These are phyloP conservation scores for Gryon sp. DNA, from an alignment of 1,140 invertebrate genomes.

Conservation along the genomic window DNA sequence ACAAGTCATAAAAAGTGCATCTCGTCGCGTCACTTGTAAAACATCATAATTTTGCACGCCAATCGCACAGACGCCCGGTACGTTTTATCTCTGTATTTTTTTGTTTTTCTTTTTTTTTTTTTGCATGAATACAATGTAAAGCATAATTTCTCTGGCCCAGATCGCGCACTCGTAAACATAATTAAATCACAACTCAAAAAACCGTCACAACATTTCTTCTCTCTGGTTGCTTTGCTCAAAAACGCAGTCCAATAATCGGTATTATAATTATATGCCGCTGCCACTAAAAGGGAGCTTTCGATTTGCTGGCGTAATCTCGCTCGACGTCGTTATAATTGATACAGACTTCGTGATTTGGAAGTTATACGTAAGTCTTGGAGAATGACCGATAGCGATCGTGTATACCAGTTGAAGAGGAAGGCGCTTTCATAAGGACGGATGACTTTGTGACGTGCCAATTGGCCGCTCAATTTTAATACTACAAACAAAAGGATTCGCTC, in stretches of 20 bases:
- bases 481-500: slow-evolving; percentile 16
- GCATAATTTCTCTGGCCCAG: slow-evolving; percentile 40
- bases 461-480: slow-evolving; percentile 33
- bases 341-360: slow-evolving; percentile 31
- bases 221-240: too few species aligned
- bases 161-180: slow-evolving; percentile 11
- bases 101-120: too few species aligned
- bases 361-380: slow-evolving; percentile 8
- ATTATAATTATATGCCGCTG: slow-evolving; percentile 38
- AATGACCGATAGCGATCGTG: slow-evolving; percentile 31
- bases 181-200: slow-evolving; percentile 30
- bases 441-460: slow-evolving; percentile 34
- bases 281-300: slow-evolving; percentile 30
- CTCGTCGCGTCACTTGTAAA: slow-evolving; percentile 7
- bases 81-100: too few species aligned
- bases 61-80: background rate
- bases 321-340: slow-evolving; percentile 39
- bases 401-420: too few species aligned
- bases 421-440: slow-evolving; percentile 21
- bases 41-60: slow-evolving; percentile 35
- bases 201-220: slow-evolving; percentile 6
- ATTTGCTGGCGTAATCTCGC: slow-evolving; percentile 29
- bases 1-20: slow-evolving; percentile 21
- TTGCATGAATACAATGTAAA: slow-evolving; percentile 22
- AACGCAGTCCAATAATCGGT: slow-evolving; percentile 24